A percentile compares a stretch with the other conserved stretches of the same genome.
phyloP scores from a whole-genome alignment of 2,888 invertebrate genomes.

The Ophion slaviceki region DNA sequence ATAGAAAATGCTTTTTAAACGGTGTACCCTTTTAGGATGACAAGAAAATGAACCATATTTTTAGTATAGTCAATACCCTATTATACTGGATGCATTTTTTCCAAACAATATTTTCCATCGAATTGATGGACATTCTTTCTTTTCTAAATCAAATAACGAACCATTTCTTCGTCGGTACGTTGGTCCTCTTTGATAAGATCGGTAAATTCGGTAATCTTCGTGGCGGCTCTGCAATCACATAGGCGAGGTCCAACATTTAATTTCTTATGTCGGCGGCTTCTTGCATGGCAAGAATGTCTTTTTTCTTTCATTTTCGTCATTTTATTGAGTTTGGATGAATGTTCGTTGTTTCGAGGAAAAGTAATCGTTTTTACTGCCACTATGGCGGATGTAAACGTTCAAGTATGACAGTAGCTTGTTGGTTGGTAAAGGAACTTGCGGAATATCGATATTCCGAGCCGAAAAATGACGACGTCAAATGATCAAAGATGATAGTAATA shows the following conservation, averaged over 20 bases:
- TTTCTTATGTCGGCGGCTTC: background rate
- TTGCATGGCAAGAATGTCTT: no score
- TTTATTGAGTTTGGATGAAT: no score
- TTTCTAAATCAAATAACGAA: constrained; percentile 23
- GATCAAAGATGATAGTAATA: background rate
- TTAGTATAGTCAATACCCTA: no score
- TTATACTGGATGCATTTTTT: background rate
- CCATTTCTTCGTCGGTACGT: constrained; percentile 15
- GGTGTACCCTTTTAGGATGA: no score
- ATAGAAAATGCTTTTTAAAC: no score
- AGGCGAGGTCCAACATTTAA: constrained; percentile 53
- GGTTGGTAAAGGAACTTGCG: background rate
- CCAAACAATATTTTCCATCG: background rate
- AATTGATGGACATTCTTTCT: background rate
- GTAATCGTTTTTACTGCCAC: no score
- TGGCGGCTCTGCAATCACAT: constrained; percentile 76
- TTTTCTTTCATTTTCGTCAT: no score
- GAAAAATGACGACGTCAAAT: background rate
- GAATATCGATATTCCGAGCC: background rate
- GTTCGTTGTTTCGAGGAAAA: no score
- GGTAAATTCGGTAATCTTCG: constrained; percentile 79
- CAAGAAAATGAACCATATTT: no score
- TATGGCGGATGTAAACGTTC: no score
- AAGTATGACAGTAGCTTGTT: background rate
- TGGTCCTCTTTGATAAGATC: constrained; percentile 70